Evolutionary conservation across 2,888 invertebrate genomes (phyloP), one percentile per base, ranked within the genome.

Genomic region (Thecocarcelia acutangulata): DNA sequence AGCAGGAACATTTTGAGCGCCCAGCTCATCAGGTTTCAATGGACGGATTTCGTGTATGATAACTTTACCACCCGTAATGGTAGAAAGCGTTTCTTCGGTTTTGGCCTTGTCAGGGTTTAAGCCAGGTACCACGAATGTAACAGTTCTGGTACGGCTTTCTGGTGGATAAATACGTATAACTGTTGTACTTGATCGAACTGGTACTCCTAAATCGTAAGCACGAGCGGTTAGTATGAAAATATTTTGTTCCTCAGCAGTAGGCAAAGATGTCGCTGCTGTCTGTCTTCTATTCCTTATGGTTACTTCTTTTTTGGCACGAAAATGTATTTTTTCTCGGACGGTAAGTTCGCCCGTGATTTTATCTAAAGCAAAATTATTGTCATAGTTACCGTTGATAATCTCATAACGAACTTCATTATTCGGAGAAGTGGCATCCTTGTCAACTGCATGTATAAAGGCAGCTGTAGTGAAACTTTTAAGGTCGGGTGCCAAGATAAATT

Each of bases 361-460:
- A 89, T 97, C 93, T 52, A 97, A 91, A 21, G 93, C 91, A 89
- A 97, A 95, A 89, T 95, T 94, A 84, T 94, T 94, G 66, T 94
- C 94, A 85, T 93, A 93, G 88, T 95, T 95, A 42, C 95, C 96
- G 87, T 94, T 94, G 84, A 95, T 93, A 64, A 97, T 92, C 92
- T 96, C 96, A 89, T 97, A 97, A 87, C 94, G 94, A 21, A 97
- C 94, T 87, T 95, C 93, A 90, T 97, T 97, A 90, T 97, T 97
- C 61, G 97, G 97, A 58, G 94, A 91, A 83, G 95, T 95, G 19
- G 96, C 94, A 90, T 97, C 97, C 87, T 93, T 94, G 90, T 97
- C 97, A 80, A 93, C 92, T 61, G 98, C 98, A 92, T 94, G 96
- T 72, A 97, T 93, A 85, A 94, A 92, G n/a, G 96, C 95, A 66